These are phyloP conservation scores for Proteles cristata DNA, from an alignment of 2,113 vertebrate species.

Conservation along the genomic window DNA sequence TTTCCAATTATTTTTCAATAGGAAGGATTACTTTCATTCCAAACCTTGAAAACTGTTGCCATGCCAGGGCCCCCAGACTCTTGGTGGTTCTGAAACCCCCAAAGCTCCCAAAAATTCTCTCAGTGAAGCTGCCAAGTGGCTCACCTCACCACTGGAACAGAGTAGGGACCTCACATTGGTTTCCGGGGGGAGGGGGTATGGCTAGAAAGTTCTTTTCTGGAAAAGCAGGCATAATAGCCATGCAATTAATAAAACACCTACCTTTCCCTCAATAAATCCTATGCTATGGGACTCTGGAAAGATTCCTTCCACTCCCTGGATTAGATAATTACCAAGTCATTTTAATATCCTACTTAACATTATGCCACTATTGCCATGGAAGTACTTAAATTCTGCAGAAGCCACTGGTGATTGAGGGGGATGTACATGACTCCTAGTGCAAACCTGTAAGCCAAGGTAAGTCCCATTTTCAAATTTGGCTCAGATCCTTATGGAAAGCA, in stretches of 20 bases:
- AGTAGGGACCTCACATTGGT: fast-evolving
- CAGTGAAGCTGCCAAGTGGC: not conserved
- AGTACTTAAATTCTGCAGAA: not conserved
- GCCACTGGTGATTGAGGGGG: too few relatives aligned
- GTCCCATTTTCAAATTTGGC: not conserved
- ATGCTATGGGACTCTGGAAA: not conserved
- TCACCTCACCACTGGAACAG: too few relatives aligned
- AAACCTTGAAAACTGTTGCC: not conserved
- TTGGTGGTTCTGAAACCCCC: not conserved
- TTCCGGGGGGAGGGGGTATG: not conserved
- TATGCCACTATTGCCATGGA: not conserved
- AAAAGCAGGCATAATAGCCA: too few relatives aligned
- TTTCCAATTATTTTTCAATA: not conserved
- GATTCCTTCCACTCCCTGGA: not conserved
- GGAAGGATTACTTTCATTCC: not conserved
- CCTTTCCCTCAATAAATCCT: not conserved
- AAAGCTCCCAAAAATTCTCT: not conserved
- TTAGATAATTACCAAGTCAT: not conserved
- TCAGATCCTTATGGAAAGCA: not conserved
- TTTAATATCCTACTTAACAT: too few relatives aligned
- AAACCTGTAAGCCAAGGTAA: not conserved
- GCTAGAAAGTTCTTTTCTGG: not conserved
- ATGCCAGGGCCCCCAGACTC: not conserved
- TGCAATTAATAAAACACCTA: fast-evolving
- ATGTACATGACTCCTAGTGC: too few relatives aligned